A percentile compares a stretch with the other conserved stretches of the same genome.
phyloP scores from a whole-genome alignment of 2,113 vertebrate genomes.

The Craseonycteris thonglongyai region DNA sequence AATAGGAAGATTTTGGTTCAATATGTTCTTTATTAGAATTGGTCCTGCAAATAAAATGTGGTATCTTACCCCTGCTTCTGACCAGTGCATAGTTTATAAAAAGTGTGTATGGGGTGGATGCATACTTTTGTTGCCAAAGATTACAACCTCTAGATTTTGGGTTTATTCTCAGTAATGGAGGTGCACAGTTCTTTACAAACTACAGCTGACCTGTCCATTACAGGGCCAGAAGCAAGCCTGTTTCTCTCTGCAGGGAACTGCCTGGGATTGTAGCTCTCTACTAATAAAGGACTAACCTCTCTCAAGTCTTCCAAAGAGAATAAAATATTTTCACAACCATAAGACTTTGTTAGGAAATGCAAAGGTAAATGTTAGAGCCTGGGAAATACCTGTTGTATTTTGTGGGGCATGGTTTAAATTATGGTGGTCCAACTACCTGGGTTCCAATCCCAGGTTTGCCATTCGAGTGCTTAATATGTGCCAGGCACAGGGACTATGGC shows the following conservation, averaged over 20 bases:
- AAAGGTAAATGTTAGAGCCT: not conserved
- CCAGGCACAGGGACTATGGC: not conserved
- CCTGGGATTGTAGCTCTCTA: not conserved
- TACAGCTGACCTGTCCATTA: not conserved
- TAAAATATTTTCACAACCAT: not conserved
- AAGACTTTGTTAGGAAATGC: not conserved
- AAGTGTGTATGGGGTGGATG: not conserved
- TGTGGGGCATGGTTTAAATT: not conserved
- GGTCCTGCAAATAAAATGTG: not conserved
- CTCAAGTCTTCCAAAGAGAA: not conserved
- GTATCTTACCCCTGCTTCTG: not conserved
- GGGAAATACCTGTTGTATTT: not conserved
- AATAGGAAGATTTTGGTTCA: not conserved
- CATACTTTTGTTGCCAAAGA: not conserved
- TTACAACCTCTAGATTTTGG: not conserved
- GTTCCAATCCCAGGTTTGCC: not conserved
- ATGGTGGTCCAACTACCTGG: not conserved
- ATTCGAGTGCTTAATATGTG: not conserved
- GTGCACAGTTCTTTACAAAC: not conserved
- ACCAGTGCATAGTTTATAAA: not conserved
- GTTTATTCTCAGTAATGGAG: not conserved
- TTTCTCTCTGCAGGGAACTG: conserved; percentile 10
- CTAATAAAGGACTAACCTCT: not conserved
- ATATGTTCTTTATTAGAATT: not conserved
- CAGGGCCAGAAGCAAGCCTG: not conserved